Evolutionary conservation across 1,140 invertebrate species (phyloP).

Genomic region (Elysia chlorotica): DNA sequence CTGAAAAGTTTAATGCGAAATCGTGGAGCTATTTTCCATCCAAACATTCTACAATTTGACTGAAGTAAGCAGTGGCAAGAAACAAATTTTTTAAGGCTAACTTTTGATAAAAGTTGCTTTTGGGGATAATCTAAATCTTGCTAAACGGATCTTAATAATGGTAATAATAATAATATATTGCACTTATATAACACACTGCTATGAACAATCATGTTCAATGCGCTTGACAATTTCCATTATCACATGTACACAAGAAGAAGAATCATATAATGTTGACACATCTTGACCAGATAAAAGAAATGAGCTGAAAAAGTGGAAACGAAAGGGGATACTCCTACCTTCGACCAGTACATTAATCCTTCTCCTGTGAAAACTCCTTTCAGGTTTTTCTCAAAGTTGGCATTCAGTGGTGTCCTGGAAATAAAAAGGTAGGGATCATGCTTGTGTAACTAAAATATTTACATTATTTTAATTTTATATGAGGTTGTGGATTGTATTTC

Average conservation of each 20-base stretch:
- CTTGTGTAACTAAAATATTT: background rate
- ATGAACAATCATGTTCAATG: background rate
- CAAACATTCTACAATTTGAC: too few species aligned
- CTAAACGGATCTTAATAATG: too few species aligned
- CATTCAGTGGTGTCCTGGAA: constrained; percentile 42
- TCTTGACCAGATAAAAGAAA: background rate
- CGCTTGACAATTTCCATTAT: background rate
- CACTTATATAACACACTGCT: background rate
- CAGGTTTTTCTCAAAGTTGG: constrained; percentile 41
- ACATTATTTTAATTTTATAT: background rate
- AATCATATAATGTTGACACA: background rate
- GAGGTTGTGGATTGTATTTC: too few species aligned
- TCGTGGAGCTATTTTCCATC: too few species aligned
- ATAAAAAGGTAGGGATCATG: background rate
- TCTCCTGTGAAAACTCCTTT: constrained; percentile 33
- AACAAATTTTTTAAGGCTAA: too few species aligned
- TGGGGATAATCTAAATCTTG: too few species aligned
- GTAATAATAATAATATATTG: too few species aligned
- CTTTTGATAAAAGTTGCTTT: too few species aligned
- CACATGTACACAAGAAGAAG: background rate
- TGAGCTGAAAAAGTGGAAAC: background rate
- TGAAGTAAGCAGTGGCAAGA: too few species aligned
- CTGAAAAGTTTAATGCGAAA: too few species aligned
- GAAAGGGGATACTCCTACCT: constrained; percentile 28
- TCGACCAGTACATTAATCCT: constrained; percentile 48